Evolutionary conservation across 2,888 invertebrate genomes (phyloP).

Genomic region (Hyalella azteca): DNA sequence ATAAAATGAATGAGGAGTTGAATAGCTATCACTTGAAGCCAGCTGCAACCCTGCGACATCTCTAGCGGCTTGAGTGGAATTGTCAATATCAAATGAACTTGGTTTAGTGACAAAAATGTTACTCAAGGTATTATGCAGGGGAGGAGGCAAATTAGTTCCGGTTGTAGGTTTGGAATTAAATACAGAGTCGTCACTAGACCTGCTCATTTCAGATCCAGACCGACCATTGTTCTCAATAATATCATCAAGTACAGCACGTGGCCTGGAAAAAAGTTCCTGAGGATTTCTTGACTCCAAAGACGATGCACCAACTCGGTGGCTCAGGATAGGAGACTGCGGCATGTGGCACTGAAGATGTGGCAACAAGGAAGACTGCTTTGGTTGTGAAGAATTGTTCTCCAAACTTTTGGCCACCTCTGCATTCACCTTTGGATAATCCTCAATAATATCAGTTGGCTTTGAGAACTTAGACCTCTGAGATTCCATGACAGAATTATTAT

Average conservation of each 20-base stretch:
- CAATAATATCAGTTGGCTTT: too few species aligned
- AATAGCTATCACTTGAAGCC: too few species aligned
- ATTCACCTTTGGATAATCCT: too few species aligned
- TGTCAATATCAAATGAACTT: too few species aligned
- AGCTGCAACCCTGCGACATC: too few species aligned
- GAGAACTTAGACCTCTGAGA: too few species aligned
- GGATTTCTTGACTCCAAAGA: neutral
- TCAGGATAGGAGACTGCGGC: neutral
- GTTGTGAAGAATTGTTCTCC: neutral
- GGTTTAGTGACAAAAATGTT: too few species aligned
- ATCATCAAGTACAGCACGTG: neutral
- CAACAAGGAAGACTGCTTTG: neutral
- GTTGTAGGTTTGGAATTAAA: neutral
- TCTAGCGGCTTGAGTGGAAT: too few species aligned
- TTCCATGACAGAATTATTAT: too few species aligned
- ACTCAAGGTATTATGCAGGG: neutral
- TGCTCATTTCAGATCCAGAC: neutral
- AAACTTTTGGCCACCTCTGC: neutral
- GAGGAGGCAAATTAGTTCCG: neutral
- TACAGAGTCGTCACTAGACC: neutral
- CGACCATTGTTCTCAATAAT: neutral
- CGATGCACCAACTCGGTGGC: neutral
- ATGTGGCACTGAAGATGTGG: conserved; percentile 31
- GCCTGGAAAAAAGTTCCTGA: neutral
- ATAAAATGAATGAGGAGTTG: too few species aligned